Conservation (phyloP, 2,888 invertebrate genomes). For the Drosophila prostipennis region DNA sequence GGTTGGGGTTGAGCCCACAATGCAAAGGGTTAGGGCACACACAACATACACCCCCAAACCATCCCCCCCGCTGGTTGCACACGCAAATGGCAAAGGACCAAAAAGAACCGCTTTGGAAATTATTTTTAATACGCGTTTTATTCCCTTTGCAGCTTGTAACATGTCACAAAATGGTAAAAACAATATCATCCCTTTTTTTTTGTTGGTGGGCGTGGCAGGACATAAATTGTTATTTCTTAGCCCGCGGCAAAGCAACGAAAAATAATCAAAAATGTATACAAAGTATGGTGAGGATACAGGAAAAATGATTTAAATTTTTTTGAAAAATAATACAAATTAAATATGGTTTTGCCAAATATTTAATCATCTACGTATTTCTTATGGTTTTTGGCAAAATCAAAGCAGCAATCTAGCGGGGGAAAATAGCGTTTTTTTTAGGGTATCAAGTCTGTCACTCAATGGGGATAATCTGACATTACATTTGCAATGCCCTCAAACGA, state of each 20-base stretch:
- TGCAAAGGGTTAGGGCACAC: constrained; percentile 32
- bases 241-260: constrained; percentile 7
- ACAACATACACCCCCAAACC: background rate
- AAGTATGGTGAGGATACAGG: background rate
- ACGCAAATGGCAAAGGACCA: constrained; percentile 48
- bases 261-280: background rate
- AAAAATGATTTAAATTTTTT: background rate
- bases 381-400: background rate
- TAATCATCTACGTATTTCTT: background rate
- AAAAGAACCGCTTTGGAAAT: constrained; percentile 15
- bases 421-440: constrained; percentile 15
- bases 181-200: background rate
- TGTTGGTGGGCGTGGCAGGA: constrained; percentile 34
- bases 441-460: constrained; percentile 11
- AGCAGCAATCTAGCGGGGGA: background rate
- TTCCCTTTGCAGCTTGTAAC: constrained; percentile 32
- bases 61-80: constrained; percentile 3
- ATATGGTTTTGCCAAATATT: background rate
- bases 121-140: constrained; percentile 35
- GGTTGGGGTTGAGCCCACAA: background rate
- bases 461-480: constrained; percentile 16
- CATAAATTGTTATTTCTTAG: constrained; percentile 28
- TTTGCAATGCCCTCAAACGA: constrained; percentile 8
- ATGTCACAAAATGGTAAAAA: constrained; percentile 25
- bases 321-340: background rate